phyloP scores from a whole-genome alignment of 2,888 invertebrate species.

The Merodon equestris region DNA sequence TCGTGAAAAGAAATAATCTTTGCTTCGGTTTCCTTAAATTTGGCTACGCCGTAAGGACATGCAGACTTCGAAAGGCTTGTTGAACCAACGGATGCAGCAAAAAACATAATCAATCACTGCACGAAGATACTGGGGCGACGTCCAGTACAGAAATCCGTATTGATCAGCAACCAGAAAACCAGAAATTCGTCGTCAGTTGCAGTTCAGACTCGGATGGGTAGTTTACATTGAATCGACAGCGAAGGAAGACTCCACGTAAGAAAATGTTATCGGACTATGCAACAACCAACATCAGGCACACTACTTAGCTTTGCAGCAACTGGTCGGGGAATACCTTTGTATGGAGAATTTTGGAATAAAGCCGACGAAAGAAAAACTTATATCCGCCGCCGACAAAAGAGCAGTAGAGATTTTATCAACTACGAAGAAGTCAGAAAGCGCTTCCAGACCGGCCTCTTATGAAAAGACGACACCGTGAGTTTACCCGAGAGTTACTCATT shows the following conservation, averaged over 20 bases:
- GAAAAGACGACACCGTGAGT: conserved; percentile 30
- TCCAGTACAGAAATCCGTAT: not conserved
- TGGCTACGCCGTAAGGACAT: conserved; percentile 1
- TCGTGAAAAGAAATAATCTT: too few species aligned
- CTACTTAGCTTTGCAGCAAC: not conserved
- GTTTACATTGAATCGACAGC: conserved; percentile 7
- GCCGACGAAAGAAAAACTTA: conserved; percentile 1
- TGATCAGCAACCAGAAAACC: not conserved
- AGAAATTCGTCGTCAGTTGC: conserved; percentile 22
- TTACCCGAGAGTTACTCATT: conserved; percentile 45
- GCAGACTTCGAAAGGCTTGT: conserved; percentile 10
- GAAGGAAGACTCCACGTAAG: not conserved
- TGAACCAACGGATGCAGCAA: conserved; percentile 10
- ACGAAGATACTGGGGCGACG: not conserved
- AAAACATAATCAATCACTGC: conserved; percentile 15
- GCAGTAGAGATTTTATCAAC: conserved; percentile 3
- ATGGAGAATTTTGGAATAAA: conserved; percentile 26
- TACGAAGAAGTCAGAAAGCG: not conserved
- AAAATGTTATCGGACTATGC: conserved; percentile 1
- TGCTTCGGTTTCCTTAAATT: conserved; percentile 4
- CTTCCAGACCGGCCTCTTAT: conserved; percentile 31
- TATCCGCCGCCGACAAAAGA: conserved; percentile 2
- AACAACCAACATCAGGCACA: not conserved
- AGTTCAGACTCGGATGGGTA: conserved; percentile 29
- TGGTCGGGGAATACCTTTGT: conserved; percentile 19